Conservation (phyloP, 1,140 invertebrate genomes). For the Drosophila mojavensis region DNA sequence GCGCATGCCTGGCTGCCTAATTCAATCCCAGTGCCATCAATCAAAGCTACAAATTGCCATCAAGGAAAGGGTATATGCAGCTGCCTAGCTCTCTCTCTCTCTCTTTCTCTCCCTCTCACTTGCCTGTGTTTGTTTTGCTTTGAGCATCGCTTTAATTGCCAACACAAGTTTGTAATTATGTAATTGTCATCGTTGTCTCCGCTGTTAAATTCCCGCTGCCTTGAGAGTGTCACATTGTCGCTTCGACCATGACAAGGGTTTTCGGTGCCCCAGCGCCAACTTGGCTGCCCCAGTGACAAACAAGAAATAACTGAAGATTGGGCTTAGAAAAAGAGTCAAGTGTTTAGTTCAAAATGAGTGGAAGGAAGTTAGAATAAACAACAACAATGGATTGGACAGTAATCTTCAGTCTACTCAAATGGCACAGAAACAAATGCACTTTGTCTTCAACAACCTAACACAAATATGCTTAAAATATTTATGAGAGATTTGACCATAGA, state of each 20-base stretch:
- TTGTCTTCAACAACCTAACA: too few relatives aligned
- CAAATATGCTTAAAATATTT: too few relatives aligned
- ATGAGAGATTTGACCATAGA: too few relatives aligned
- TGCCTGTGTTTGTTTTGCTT: slow-evolving; percentile 6
- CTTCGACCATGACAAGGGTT: slow-evolving; percentile 51
- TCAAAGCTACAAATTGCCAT: slow-evolving; percentile 57
- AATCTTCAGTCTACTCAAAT: too few relatives aligned
- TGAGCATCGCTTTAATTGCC: slow-evolving; percentile 66
- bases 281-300: slow-evolving; percentile 13
- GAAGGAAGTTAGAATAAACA: not conserved
- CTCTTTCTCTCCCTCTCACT: not conserved
- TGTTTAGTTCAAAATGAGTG: not conserved
- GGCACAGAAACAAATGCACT: too few relatives aligned
- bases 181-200: slow-evolving; percentile 60
- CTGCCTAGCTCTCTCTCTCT: not conserved
- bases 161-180: slow-evolving; percentile 73
- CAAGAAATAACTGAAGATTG: slow-evolving; percentile 3
- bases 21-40: slow-evolving; percentile 63
- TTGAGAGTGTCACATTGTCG: slow-evolving; percentile 29
- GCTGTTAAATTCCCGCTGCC: slow-evolving; percentile 35
- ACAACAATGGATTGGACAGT: not conserved
- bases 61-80: slow-evolving; percentile 29
- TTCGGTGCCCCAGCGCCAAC: not conserved
- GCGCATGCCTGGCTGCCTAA: slow-evolving; percentile 31
- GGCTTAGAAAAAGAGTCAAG: not conserved